Evolutionary conservation across 2,888 invertebrate species (phyloP), one percentile per base, ranked within the genome.

Genomic region (Cephalotes varians): DNA sequence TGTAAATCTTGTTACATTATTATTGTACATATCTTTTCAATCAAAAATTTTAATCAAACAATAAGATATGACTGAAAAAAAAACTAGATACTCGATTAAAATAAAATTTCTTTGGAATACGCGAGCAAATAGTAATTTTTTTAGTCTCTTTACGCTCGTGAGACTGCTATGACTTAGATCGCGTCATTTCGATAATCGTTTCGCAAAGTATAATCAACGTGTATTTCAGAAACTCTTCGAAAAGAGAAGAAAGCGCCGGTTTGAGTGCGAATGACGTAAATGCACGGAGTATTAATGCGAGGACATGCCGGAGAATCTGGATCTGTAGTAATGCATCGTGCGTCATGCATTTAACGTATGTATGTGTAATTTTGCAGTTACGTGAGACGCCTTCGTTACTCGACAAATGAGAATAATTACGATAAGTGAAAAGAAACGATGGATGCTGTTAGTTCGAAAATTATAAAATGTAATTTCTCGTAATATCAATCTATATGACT

Each of bases 171-270:
- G 62, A 86, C 12, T 58, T 54, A 47, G 60, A 69, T 44, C 37
- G 10, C n/a, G 58, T 44, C 73, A 34, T 77, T 77, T 44, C 44
- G 74, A 79, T 65, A 77, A 71, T 37, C 21, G 47, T 64, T 80
- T 47, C 72, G 56, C 69, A 28, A 60, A 81, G 60, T 83, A 62
- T 82, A 77, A 47, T 37, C 40, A 74, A 79, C 74, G 54, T n/a
- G 28, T 74, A 81, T 79, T 87, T 79, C 76, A 76, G 47, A 80
- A 76, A 60, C 65, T 79, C 31, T 71, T 74, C 72, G 51, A 49
- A 51, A 82, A 31, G 58, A 31, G 49, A 79, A 79, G 54, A 79
- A 64, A 25, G 7, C 54, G 5, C 21, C 44, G 37, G 85, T 67
- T 62, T 49, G 71, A 74, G 25, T 73, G 69, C 21, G 49, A 12